Base-by-base conservation (phyloP, 2,888 invertebrate genomes). In the Stenichneumon culpator region DNA sequence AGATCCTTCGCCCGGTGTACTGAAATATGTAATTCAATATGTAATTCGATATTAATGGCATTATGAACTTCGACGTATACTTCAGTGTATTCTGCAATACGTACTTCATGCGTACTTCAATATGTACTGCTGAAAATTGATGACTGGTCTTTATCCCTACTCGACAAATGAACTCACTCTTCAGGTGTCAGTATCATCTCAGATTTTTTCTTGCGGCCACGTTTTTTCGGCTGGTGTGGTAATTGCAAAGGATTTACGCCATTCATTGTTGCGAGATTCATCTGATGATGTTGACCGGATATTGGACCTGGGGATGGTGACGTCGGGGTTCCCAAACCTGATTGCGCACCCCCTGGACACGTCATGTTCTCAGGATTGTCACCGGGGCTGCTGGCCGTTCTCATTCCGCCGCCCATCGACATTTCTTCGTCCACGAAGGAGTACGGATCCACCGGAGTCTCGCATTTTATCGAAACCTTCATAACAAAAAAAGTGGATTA, bases 401-500 rank as follows among this genome's bases (percentile, higher is more conserved):
- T 94, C 90, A 95, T 94, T 92, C 96, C 95, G 73, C 95, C 94
- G 92, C 95, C 95, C 95, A 95, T 95, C 79, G 95, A 95, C 89
- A 95, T 95, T 89, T 97, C 97, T 92, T 97, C 97, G 93, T 97
- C 97, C 87, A 98, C 97, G 94, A 98, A 98, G 92, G 97, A 97
- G 94, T 98, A 98, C 3, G 97, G 97, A 94, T 97, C 97, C 90
- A 97, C 96, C 80, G 94, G 92, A 88, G 96, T 95, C 92, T 96
- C 96, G 86, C 96, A 95, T 91, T 96, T 96, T 89, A 96, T 95
- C 88, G 93, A 90, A 82, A 94, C 92, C 93, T 94, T 86, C 89
- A 25, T 22, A 70, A 57, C 25, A 22, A 54, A 68, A 68, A 22
- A 39, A 4, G 14, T 7, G 28, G 16, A 32, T 63, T 28, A 16